Percentiles rank a stretch among this genome's conserved stretches.
Conservation (phyloP, 2,797 vertebrate genomes). For the Tragelaphus eurycerus region DNA sequence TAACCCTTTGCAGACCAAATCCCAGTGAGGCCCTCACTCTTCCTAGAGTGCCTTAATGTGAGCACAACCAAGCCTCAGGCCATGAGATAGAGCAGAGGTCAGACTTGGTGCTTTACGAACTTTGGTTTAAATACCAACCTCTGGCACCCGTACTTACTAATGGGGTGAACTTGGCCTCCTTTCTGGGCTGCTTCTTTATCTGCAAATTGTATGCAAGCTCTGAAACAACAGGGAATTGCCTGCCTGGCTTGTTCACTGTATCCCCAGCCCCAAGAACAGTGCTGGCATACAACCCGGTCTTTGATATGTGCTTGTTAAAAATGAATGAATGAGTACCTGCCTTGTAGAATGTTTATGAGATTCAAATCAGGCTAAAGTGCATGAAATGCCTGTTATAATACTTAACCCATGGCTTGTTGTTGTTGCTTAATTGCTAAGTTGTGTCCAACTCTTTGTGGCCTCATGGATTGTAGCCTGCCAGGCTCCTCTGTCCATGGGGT, state of each 20-base stretch:
- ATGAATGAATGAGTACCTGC: background rate
- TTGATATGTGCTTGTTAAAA: background rate
- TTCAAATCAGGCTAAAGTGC: background rate
- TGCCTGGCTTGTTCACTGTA: background rate
- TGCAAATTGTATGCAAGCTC: background rate
- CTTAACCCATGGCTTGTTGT: background rate
- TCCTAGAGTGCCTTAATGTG: background rate
- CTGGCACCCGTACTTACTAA: background rate
- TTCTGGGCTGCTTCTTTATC: background rate
- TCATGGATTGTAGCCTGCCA: background rate
- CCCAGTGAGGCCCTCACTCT: background rate
- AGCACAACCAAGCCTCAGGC: too few relatives aligned
- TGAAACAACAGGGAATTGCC: background rate
- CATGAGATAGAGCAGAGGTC: background rate
- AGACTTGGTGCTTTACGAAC: background rate
- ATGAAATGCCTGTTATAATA: background rate
- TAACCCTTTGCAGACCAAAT: background rate
- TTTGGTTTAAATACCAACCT: background rate
- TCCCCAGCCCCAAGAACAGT: background rate
- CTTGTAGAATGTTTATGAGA: background rate
- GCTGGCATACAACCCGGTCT: background rate
- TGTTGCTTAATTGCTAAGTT: background rate
- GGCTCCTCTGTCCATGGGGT: background rate
- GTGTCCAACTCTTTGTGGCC: background rate
- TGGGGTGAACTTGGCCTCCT: background rate